phyloP scores from a whole-genome alignment of 1,140 invertebrate genomes.

The Marisa cornuarietis region DNA sequence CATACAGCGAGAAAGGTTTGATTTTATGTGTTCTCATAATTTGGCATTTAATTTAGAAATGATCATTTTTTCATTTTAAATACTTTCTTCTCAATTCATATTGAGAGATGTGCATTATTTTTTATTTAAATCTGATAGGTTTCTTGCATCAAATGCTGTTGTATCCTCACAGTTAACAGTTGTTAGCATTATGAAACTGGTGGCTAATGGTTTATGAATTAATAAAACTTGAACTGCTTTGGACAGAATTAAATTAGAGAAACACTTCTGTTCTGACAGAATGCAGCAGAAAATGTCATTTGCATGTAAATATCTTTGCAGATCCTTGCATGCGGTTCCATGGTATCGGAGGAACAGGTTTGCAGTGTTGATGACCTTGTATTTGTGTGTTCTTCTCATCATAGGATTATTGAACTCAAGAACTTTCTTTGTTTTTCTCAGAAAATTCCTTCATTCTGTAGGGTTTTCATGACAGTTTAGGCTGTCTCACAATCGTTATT shows the following conservation, averaged over 20 bases:
- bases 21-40: neutral
- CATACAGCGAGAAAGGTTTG: constrained; percentile 1
- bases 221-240: too few species aligned
- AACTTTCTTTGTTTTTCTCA: constrained; percentile 41
- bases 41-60: neutral
- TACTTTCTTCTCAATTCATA: neutral
- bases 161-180: too few species aligned
- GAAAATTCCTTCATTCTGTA: constrained; percentile 20
- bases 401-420: constrained; percentile 56
- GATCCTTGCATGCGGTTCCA: constrained; percentile 11
- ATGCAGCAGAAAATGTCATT: too few species aligned
- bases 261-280: neutral
- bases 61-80: too few species aligned
- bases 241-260: neutral
- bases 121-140: too few species aligned
- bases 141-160: too few species aligned
- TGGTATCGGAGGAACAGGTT: constrained; percentile 61
- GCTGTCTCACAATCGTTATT: too few species aligned
- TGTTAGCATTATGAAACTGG: neutral
- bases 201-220: neutral
- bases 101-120: too few species aligned
- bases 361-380: constrained; percentile 53
- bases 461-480: too few species aligned
- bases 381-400: constrained; percentile 50
- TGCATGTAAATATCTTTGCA: neutral